Conservation (phyloP, 2,797 vertebrate genomes). For the Pseudochromis fuscus region DNA sequence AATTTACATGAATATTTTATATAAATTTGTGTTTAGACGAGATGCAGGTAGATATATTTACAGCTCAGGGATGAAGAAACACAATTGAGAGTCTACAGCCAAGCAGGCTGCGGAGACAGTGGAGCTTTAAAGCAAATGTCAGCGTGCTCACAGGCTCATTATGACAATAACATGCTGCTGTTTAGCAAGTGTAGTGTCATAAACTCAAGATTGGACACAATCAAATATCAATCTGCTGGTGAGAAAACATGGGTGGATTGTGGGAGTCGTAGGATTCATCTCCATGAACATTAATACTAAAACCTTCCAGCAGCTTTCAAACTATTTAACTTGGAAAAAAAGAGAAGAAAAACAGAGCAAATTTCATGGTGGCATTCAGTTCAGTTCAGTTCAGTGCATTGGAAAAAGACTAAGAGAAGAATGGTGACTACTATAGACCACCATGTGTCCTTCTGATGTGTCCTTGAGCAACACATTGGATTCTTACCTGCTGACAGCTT, state of each 20-base stretch:
- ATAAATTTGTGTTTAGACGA: background rate
- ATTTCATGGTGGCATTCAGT: too few relatives aligned
- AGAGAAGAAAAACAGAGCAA: too few relatives aligned
- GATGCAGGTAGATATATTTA: background rate
- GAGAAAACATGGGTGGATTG: background rate
- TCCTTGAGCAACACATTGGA: conserved; percentile 41
- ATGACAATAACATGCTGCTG: background rate
- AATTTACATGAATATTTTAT: conserved; percentile 7
- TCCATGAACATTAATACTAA: background rate
- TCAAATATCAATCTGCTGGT: background rate
- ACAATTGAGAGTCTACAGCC: background rate
- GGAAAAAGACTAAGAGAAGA: too few relatives aligned
- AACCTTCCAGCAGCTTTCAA: background rate
- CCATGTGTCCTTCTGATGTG: conserved; percentile 23
- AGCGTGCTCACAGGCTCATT: background rate
- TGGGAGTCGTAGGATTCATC: background rate
- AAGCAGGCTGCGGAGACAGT: background rate
- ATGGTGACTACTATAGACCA: conserved; percentile 18
- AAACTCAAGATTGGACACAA: background rate
- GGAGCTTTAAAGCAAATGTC: too few relatives aligned
- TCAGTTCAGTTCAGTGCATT: too few relatives aligned
- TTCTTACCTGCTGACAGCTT: conserved; percentile 16
- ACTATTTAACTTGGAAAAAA: background rate
- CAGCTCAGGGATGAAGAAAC: background rate
- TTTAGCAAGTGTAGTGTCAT: too few relatives aligned